Conservation (phyloP, 2,888 invertebrate species). For the Gymnocheta viridis region DNA sequence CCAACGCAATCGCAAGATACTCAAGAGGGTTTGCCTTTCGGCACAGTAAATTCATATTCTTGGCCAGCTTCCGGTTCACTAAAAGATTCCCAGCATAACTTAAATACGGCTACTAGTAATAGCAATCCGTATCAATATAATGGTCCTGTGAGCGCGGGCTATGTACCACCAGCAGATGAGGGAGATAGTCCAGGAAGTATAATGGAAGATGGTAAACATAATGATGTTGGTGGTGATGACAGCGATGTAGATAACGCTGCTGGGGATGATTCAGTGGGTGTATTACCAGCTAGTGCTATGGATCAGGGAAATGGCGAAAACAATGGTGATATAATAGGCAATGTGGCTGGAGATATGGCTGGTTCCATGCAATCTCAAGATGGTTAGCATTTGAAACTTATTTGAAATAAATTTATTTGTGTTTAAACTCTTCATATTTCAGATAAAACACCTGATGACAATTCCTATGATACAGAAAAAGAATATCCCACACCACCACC, state of each 20-base stretch:
- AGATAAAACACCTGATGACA: slow-evolving; percentile 64
- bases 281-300: slow-evolving; percentile 77
- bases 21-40: slow-evolving; percentile 74
- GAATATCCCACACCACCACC: slow-evolving; percentile 81
- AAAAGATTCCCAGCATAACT: slow-evolving; percentile 70
- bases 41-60: slow-evolving; percentile 78
- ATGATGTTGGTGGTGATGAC: slow-evolving; percentile 36
- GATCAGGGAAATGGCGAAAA: slow-evolving; percentile 61
- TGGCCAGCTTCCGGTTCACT: slow-evolving; percentile 79
- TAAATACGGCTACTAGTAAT: slow-evolving; percentile 40
- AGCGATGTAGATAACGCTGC: slow-evolving; percentile 56
- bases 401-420: not conserved
- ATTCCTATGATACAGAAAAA: slow-evolving; percentile 76
- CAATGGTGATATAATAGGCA: slow-evolving; percentile 36
- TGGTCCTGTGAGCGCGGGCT: slow-evolving; percentile 74
- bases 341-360: slow-evolving; percentile 42
- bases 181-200: slow-evolving; percentile 16
- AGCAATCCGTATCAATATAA: slow-evolving; percentile 72
- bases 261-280: slow-evolving; percentile 75
- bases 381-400: slow-evolving; percentile 35
- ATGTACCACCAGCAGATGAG: slow-evolving; percentile 68
- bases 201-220: slow-evolving; percentile 39
- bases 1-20: slow-evolving; percentile 76
- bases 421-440: not conserved
- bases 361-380: slow-evolving; percentile 40